Conservation (phyloP, 2,113 vertebrate species). For the Pygoscelis adeliae region DNA sequence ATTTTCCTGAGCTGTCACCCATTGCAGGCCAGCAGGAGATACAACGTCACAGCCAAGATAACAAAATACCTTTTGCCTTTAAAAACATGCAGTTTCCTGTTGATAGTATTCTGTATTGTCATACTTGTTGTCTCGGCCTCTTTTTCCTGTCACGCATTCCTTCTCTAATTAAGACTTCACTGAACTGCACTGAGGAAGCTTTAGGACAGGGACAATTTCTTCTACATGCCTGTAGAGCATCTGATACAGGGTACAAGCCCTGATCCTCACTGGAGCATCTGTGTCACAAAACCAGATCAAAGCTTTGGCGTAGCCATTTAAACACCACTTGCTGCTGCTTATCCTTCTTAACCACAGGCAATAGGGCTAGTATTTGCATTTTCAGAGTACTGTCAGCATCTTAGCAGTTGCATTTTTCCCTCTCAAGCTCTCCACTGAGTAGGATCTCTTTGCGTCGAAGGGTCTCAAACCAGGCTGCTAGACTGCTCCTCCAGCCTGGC, state of each 20-base stretch:
- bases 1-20: background rate
- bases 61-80: background rate
- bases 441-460: background rate
- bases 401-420: background rate
- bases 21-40: background rate
- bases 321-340: background rate
- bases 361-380: background rate
- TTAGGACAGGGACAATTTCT: background rate
- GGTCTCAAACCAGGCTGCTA: background rate
- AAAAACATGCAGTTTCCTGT: conserved; percentile 17
- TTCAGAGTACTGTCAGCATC: background rate
- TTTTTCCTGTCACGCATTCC: background rate
- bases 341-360: background rate
- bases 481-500: background rate
- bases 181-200: background rate
- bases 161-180: background rate
- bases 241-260: background rate
- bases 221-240: background rate
- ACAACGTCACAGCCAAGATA: conserved; percentile 10
- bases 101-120: background rate
- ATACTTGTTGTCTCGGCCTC: background rate
- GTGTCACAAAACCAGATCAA: background rate
- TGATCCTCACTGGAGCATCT: background rate
- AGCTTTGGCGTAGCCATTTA: background rate
- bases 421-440: background rate